These are phyloP conservation scores for Neopipo cinnamomea DNA, from an alignment of 2,113 vertebrate species.

Conservation along the genomic window DNA sequence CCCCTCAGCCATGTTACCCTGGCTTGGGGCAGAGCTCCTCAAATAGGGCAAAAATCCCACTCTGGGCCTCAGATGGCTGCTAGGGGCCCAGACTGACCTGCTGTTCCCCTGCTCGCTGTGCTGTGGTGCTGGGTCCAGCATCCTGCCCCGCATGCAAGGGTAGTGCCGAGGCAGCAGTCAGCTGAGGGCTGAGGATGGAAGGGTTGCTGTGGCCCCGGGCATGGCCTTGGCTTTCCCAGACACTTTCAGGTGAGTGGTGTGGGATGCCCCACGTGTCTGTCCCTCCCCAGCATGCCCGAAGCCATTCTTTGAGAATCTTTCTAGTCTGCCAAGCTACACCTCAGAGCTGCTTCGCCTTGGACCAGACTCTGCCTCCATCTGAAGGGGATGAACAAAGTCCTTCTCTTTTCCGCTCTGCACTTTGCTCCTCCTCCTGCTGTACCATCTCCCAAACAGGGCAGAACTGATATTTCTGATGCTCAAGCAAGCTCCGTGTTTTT, in stretches of 20 bases:
- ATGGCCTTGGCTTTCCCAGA: background rate
- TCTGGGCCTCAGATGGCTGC: background rate
- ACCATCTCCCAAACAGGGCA: background rate
- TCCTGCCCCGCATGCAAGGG: background rate
- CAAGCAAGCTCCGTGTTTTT: background rate
- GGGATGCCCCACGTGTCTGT: background rate
- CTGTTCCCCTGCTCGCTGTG: background rate
- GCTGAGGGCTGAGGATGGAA: background rate
- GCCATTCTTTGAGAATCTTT: background rate
- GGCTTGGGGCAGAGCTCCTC: background rate
- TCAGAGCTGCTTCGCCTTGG: background rate
- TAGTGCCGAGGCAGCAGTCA: background rate
- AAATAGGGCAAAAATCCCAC: background rate
- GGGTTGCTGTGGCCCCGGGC: background rate
- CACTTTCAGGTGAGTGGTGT: background rate
- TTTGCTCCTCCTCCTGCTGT: background rate
- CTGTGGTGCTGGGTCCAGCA: background rate
- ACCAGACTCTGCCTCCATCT: rapidly evolving
- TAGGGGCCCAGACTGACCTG: background rate
- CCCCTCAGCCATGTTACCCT: background rate
- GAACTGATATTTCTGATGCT: background rate
- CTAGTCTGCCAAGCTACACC: background rate
- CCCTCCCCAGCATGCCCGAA: background rate
- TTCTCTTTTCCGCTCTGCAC: background rate
- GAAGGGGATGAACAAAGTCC: background rate